A percentile compares a stretch with the other conserved stretches of the same genome.
phyloP scores from a whole-genome alignment of 2,888 invertebrate genomes.

The Hydropsyche betteni region DNA sequence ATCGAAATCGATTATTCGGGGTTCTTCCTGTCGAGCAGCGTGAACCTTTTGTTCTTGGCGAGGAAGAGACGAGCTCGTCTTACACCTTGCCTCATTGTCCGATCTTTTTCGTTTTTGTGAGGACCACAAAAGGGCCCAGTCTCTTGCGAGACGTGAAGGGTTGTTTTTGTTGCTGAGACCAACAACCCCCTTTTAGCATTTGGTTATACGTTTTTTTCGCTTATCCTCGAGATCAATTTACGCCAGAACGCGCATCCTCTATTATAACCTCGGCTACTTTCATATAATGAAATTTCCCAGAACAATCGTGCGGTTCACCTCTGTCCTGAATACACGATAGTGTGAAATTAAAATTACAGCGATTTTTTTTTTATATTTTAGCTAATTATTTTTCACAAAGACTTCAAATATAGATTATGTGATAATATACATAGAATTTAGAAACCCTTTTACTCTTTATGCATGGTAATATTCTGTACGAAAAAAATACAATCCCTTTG shows the following conservation, averaged over 20 bases:
- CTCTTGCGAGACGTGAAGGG: slow-evolving; percentile 33
- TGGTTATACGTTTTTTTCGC: slow-evolving; percentile 25
- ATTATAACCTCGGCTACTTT: background rate
- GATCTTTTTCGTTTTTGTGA: slow-evolving; percentile 39
- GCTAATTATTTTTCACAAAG: background rate
- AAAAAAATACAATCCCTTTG: background rate
- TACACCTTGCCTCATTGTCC: slow-evolving; percentile 47
- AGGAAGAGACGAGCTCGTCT: slow-evolving; percentile 17
- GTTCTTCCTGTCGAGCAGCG: slow-evolving; percentile 12
- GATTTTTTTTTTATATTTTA: background rate
- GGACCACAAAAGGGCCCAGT: slow-evolving; percentile 36
- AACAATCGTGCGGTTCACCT: background rate
- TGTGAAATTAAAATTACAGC: no score
- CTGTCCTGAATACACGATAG: no score
- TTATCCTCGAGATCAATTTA: slow-evolving; percentile 42
- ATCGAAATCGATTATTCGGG: no score
- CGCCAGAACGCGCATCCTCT: slow-evolving; percentile 33
- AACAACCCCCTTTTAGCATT: slow-evolving; percentile 35
- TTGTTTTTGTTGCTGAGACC: slow-evolving; percentile 39
- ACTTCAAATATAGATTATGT: background rate
- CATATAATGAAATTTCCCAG: slow-evolving; percentile 2
- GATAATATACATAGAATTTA: background rate
- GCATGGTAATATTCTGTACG: background rate
- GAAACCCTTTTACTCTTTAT: slow-evolving; percentile 8
- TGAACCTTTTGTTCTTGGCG: slow-evolving; percentile 13